Percentiles rank a stretch among this genome's conserved stretches.
Conservation (phyloP, 1,140 invertebrate genomes). For the Sitophilus oryzae region DNA sequence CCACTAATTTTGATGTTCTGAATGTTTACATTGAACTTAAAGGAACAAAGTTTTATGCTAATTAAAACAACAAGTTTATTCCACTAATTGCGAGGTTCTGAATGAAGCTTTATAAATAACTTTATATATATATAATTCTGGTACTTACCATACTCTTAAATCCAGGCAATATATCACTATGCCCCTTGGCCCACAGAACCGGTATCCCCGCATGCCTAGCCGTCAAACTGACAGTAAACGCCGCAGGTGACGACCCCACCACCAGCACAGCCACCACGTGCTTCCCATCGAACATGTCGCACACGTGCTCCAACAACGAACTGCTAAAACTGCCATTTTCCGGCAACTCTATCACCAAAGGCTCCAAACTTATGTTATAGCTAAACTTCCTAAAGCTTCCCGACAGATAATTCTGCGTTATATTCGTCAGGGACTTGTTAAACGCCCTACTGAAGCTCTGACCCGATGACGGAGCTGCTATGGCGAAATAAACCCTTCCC, state of each 20-base stretch:
- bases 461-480: constrained; percentile 35
- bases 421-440: constrained; percentile 42
- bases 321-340: constrained; percentile 43
- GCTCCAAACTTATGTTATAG: constrained; percentile 40
- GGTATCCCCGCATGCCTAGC: constrained; percentile 42
- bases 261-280: constrained; percentile 42
- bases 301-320: constrained; percentile 38
- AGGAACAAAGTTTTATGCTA: no score
- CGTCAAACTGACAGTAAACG: constrained; percentile 42
- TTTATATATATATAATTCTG: not conserved
- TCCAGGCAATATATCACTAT: constrained; percentile 34
- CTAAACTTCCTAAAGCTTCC: constrained; percentile 23
- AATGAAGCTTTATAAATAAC: no score
- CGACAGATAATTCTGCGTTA: constrained; percentile 37
- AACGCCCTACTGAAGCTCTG: constrained; percentile 39
- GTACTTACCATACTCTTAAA: constrained; percentile 38
- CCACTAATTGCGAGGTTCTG: no score
- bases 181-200: constrained; percentile 44
- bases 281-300: constrained; percentile 40
- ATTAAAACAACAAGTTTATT: not conserved
- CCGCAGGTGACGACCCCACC: constrained; percentile 43
- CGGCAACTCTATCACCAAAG: constrained; percentile 41
- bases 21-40: no score
- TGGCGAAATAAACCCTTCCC: constrained; percentile 39
- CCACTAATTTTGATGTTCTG: no score